Evolutionary conservation across 2,113 vertebrate species (phyloP).

Genomic region (Notothenia rossii): DNA sequence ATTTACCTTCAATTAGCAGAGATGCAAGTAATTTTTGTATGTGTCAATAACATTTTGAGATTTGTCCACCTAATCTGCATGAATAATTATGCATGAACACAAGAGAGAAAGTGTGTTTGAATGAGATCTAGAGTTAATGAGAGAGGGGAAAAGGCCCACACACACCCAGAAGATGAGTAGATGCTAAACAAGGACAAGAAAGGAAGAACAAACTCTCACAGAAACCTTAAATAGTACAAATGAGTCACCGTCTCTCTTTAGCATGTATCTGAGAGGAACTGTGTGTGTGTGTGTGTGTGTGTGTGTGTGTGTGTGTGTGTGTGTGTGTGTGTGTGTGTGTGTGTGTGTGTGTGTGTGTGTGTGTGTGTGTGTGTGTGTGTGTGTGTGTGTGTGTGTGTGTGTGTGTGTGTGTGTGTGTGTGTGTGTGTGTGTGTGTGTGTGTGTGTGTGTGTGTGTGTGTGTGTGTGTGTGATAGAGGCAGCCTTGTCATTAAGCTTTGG

Average conservation of each 20-base stretch:
- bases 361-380: conserved; percentile 34
- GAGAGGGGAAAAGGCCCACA: neutral
- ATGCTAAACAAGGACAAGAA: conserved; percentile 31
- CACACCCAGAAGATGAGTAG: conserved; percentile 44
- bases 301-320: conserved; percentile 18
- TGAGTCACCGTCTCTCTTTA: conserved; percentile 51
- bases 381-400: conserved; percentile 38
- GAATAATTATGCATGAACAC: neutral
- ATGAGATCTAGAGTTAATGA: conserved; percentile 25
- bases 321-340: conserved; percentile 29
- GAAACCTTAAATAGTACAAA: conserved; percentile 70
- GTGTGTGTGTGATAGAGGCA: neutral
- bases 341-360: conserved; percentile 1
- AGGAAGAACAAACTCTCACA: conserved; percentile 44
- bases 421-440: conserved; percentile 14
- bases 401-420: conserved; percentile 22
- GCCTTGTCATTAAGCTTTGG: conserved; percentile 6
- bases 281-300: conserved; percentile 39
- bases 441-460: conserved; percentile 1
- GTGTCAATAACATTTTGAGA: neutral
- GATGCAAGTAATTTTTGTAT: neutral
- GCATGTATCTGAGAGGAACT: conserved; percentile 61
- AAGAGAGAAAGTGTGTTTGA: conserved; percentile 3
- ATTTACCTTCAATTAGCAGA: too few species aligned
- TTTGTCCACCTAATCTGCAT: neutral